phyloP scores from a whole-genome alignment of 2,888 invertebrate genomes.

The Pyrrhia umbra region DNA sequence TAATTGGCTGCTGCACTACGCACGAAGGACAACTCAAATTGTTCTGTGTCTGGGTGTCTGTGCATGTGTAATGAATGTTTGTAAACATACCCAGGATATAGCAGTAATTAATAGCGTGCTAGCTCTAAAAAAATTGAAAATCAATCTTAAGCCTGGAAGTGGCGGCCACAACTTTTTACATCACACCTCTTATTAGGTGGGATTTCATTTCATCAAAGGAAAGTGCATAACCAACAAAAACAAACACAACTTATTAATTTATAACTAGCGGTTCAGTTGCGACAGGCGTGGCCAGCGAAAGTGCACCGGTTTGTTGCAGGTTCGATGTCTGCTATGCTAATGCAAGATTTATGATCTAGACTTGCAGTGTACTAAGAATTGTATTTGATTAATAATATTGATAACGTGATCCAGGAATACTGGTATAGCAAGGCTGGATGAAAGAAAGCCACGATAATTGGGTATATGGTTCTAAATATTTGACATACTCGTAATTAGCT shows the following conservation, averaged over 20 bases:
- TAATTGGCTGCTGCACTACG: too few relatives aligned
- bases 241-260: conserved; percentile 42
- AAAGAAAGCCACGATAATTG: background rate
- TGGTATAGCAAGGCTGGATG: background rate
- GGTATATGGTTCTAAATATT: too few relatives aligned
- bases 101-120: too few relatives aligned
- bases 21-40: too few relatives aligned
- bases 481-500: too few relatives aligned
- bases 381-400: conserved; percentile 44
- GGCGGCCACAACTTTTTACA: too few relatives aligned
- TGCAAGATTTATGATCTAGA: conserved; percentile 56
- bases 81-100: too few relatives aligned
- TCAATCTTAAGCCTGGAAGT: too few relatives aligned
- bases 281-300: conserved; percentile 59
- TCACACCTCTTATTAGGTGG: background rate
- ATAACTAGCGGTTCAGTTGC: conserved; percentile 41
- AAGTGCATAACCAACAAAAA: conserved; percentile 37
- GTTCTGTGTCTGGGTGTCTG: too few relatives aligned
- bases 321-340: conserved; percentile 59
- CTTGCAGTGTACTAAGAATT: conserved; percentile 24
- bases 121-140: too few relatives aligned
- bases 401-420: conserved; percentile 32
- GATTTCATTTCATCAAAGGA: conserved; percentile 20
- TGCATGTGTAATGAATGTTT: too few relatives aligned
- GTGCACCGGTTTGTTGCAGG: conserved; percentile 58